Percentiles rank a stretch among this genome's conserved stretches.
phyloP scores from a whole-genome alignment of 2,888 invertebrate species.

The Drosophila helvetica region DNA sequence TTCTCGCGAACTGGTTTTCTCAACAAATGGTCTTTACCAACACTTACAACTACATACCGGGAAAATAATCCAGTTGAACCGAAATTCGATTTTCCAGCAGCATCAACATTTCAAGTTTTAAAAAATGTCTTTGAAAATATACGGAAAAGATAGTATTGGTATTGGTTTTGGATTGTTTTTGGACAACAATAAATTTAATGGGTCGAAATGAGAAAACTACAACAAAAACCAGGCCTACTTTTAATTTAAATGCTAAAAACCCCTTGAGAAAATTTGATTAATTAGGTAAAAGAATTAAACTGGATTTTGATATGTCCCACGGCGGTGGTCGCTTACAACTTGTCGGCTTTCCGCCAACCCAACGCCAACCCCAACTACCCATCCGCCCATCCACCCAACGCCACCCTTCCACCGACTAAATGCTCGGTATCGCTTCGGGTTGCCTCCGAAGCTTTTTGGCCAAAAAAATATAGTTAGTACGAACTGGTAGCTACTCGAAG shows the following conservation, averaged over 20 bases:
- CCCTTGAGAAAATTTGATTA: neutral
- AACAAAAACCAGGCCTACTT: too few species aligned
- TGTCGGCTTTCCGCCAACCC: conserved; percentile 12
- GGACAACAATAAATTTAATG: neutral
- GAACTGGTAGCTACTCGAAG: conserved; percentile 49
- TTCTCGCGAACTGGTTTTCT: too few species aligned
- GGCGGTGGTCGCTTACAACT: conserved; percentile 14
- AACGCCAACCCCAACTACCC: neutral
- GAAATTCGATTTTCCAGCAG: neutral
- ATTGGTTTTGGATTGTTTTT: neutral
- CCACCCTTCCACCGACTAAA: conserved; percentile 2
- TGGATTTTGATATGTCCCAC: conserved; percentile 1
- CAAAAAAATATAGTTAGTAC: conserved; percentile 59
- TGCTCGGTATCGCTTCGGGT: conserved; percentile 39
- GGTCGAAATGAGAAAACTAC: neutral
- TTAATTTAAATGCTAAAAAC: too few species aligned
- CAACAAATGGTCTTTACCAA: too few species aligned
- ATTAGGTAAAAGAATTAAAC: neutral
- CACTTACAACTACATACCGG: too few species aligned
- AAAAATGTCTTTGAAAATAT: neutral
- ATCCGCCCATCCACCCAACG: neutral
- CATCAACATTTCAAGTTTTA: neutral
- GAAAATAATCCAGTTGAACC: neutral
- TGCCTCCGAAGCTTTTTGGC: conserved; percentile 25
- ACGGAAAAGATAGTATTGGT: neutral